These are phyloP conservation scores for Philhelius pedissequus DNA, from an alignment of 2,888 invertebrate species.

Conservation along the genomic window DNA sequence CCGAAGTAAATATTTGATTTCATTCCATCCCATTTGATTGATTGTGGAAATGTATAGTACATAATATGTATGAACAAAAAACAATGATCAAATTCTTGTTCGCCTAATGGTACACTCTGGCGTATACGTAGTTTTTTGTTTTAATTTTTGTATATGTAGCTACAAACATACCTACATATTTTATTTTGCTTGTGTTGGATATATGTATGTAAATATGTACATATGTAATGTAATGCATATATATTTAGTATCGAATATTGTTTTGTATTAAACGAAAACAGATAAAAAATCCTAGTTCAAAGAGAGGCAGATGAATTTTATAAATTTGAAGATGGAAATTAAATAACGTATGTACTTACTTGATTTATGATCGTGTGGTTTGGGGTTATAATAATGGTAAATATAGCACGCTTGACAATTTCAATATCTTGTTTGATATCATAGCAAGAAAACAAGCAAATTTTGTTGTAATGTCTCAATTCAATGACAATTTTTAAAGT, in stretches of 20 bases:
- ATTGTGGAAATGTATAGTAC: slow-evolving; percentile 56
- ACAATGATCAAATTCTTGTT: slow-evolving; percentile 55
- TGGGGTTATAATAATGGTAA: not conserved
- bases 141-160: not conserved
- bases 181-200: not conserved
- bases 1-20: slow-evolving; percentile 65
- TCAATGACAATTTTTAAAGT: not conserved
- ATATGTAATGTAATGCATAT: not conserved
- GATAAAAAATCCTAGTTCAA: not conserved
- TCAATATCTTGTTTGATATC: not conserved
- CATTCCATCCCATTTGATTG: slow-evolving; percentile 63
- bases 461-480: not conserved
- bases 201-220: not conserved
- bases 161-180: too few relatives aligned
- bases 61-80: too few relatives aligned
- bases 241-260: not conserved
- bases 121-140: slow-evolving; percentile 44
- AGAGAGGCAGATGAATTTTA: not conserved
- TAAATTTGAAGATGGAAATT: not conserved
- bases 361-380: slow-evolving; percentile 11
- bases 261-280: not conserved
- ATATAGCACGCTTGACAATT: not conserved
- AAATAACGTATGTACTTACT: not conserved
- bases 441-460: not conserved
- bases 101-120: slow-evolving; percentile 48